Evolutionary conservation across 2,888 invertebrate genomes (phyloP).

Genomic region (Oligia latruncula): DNA sequence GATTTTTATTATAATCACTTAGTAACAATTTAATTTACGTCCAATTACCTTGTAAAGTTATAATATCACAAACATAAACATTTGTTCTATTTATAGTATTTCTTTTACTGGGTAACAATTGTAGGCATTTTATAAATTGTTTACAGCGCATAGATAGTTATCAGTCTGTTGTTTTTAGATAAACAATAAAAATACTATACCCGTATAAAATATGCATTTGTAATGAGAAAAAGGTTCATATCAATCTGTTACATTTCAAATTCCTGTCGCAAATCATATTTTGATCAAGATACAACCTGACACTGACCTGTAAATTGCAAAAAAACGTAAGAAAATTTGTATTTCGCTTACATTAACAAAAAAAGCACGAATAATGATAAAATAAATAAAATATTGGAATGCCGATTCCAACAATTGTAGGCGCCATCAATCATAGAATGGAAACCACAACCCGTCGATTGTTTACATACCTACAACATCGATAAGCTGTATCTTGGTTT

Average conservation of each 20-base stretch:
- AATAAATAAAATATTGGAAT: not conserved
- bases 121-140: constrained; percentile 9
- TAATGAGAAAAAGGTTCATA: not conserved
- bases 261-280: not conserved
- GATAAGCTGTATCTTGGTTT: constrained; percentile 75
- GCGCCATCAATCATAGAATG: constrained; percentile 21
- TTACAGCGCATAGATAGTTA: not conserved
- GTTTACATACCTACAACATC: constrained; percentile 45
- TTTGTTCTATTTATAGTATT: constrained; percentile 8
- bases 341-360: not conserved
- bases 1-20: not conserved
- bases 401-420: constrained; percentile 24
- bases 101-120: not conserved
- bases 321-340: too few relatives aligned
- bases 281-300: too few relatives aligned
- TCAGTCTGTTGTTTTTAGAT: not conserved
- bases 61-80: constrained; percentile 15
- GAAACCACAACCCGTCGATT: constrained; percentile 51
- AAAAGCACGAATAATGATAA: not conserved
- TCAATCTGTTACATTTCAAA: not conserved
- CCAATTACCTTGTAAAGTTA: constrained; percentile 10
- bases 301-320: too few relatives aligned
- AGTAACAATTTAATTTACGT: constrained; percentile 10
- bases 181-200: not conserved
- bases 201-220: not conserved